Evolutionary conservation across 2,888 invertebrate species (phyloP), one percentile per base, ranked within the genome.

Genomic region (Peribatodes rhomboidaria): DNA sequence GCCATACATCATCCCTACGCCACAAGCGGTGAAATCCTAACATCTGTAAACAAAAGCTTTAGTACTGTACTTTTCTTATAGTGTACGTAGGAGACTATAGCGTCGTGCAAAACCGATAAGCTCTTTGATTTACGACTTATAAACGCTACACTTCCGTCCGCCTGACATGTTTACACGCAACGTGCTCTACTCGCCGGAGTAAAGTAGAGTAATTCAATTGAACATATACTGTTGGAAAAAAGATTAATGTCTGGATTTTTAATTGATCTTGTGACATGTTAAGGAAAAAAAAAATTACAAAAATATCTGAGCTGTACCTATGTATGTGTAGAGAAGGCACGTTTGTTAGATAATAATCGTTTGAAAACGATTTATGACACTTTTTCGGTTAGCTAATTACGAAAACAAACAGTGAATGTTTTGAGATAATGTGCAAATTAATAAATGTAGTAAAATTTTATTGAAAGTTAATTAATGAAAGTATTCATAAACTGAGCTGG

Each of bases 91-190:
- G 65, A 62, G 71, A 68, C 71, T 71, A 66, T 70, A 67, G 61
- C 71, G 84, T 80, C 82, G 83, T 80, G 80, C 82, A 79, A 81
- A 58, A 81, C 82, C 86, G 90, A 90, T 90, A 90, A 90, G 88
- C 87, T 79, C 68, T 72, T 83, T 90, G 89, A 90, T 90, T 90
- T 90, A 90, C 86, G 87, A 83, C 81, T 83, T 86, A 86, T 87
- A 86, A 90, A 87, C 84, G 85, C 84, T 84, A 86, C 83, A 88
- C 85, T 90, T 90, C 89, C 87, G 86, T 85, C 82, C 80, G 83
- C 55, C 63, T 63, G 69, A 64, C 70, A 66, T 62, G 50, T 66
- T 70, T 69, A 63, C 66, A 66, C 63, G 59, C 65, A 57, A 65
- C 61, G 58, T 63, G 58, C 55, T 63, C 65, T 59, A 59, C 65